Evolutionary conservation across 2,797 vertebrate genomes (phyloP).

Genomic region (Myoxocephalus aenaeus): DNA sequence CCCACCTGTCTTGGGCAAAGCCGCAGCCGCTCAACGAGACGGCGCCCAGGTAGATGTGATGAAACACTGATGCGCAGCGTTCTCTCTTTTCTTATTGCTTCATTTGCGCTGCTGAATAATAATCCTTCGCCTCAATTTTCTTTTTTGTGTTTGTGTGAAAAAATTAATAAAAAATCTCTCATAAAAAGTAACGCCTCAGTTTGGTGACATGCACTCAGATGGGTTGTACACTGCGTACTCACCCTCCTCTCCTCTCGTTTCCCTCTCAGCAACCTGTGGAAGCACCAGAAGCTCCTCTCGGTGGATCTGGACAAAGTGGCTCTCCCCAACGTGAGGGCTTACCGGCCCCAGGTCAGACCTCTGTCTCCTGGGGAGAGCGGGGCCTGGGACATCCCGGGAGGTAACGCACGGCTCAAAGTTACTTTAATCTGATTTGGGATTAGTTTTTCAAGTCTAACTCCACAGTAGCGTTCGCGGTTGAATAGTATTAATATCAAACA

Average conservation of each 20-base stretch:
- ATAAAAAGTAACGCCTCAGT: background rate
- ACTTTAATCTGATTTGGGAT: background rate
- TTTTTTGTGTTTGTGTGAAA: too few species aligned
- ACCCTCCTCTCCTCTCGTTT: background rate
- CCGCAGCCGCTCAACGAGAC: constrained; percentile 98
- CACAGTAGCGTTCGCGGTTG: too few species aligned
- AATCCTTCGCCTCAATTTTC: background rate
- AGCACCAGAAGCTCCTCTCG: constrained; percentile 97
- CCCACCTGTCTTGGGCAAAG: constrained; percentile 98
- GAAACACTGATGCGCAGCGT: background rate
- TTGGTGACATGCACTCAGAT: background rate
- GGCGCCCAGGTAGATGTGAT: constrained; percentile 89
- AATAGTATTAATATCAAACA: too few species aligned
- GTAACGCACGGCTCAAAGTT: constrained; percentile 71
- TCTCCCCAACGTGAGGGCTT: constrained; percentile 91
- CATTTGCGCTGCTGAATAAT: background rate
- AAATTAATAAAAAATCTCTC: background rate
- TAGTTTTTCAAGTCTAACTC: background rate
- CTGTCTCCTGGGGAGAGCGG: constrained; percentile 97
- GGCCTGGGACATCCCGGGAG: constrained; percentile 99
- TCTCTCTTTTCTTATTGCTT: background rate
- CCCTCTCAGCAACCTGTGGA: constrained; percentile 93
- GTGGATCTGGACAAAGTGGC: constrained; percentile 97
- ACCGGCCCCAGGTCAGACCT: constrained; percentile 96
- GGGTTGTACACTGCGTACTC: background rate